These are phyloP conservation scores for Atta cephalotes DNA, from an alignment of 1,140 invertebrate genomes.

Conservation along the genomic window DNA sequence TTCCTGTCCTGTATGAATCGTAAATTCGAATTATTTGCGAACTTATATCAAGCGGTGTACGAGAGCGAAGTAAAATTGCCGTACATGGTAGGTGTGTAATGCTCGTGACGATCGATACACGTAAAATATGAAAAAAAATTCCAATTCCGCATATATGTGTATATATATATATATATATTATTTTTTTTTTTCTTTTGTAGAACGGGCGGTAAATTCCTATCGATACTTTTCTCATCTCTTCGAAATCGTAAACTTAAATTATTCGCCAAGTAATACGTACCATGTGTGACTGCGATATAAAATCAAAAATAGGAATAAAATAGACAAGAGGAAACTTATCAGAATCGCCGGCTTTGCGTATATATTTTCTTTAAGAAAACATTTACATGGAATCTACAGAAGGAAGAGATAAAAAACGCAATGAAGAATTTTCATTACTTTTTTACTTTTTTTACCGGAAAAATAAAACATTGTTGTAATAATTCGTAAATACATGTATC, in stretches of 20 bases:
- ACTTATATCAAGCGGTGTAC: constrained; percentile 12
- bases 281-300: constrained; percentile 20
- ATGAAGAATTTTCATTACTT: background rate
- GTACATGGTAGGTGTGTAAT: background rate
- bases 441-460: background rate
- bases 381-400: constrained; percentile 8
- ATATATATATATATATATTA: no score
- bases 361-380: constrained; percentile 26
- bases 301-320: constrained; percentile 3
- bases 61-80: constrained; percentile 6
- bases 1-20: constrained; percentile 15
- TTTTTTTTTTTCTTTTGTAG: background rate
- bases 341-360: constrained; percentile 26
- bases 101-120: constrained; percentile 1
- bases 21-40: constrained; percentile 36
- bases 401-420: constrained; percentile 5
- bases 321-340: constrained; percentile 37
- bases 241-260: constrained; percentile 58
- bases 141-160: background rate
- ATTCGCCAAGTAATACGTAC: constrained; percentile 30
- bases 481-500: background rate
- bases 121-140: constrained; percentile 21
- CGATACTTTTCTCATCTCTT: background rate
- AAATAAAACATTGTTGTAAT: constrained; percentile 25
- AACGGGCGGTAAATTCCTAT: constrained; percentile 12